phyloP scores from a whole-genome alignment of 2,797 vertebrate genomes.

The Brachyrhaphis roseni region DNA sequence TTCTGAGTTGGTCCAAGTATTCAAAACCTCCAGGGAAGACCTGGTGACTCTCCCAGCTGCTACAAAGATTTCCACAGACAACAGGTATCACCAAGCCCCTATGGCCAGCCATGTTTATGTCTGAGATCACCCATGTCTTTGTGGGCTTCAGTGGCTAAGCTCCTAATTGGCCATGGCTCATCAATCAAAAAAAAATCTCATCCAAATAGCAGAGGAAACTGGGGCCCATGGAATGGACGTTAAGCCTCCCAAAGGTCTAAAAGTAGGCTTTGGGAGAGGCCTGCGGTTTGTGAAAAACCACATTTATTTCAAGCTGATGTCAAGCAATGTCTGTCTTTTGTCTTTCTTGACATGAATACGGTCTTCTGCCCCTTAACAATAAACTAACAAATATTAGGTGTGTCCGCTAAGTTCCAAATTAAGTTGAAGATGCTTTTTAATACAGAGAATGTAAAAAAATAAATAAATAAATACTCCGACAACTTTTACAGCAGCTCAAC shows the following conservation, averaged over 20 bases:
- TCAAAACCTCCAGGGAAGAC: slow-evolving; percentile 48
- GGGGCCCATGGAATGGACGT: slow-evolving; percentile 66
- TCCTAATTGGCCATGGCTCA: slow-evolving; percentile 84
- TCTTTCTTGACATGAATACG: slow-evolving; percentile 46
- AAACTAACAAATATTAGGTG: slow-evolving; percentile 18
- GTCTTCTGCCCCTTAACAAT: slow-evolving; percentile 19
- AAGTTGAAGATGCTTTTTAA: slow-evolving; percentile 13
- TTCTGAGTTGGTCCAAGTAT: slow-evolving; percentile 58
- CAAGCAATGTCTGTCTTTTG: slow-evolving; percentile 67
- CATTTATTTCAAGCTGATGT: slow-evolving; percentile 63
- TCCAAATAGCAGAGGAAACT: slow-evolving; percentile 74
- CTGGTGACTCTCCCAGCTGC: slow-evolving; percentile 50
- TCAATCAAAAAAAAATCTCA: slow-evolving; percentile 78
- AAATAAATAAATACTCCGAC: slow-evolving; percentile 19
- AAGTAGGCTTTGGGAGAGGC: slow-evolving; percentile 68
- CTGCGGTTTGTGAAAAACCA: slow-evolving; percentile 72
- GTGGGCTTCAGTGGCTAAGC: slow-evolving; percentile 76
- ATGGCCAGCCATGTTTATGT: slow-evolving; percentile 76
- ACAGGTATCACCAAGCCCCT: slow-evolving; percentile 73
- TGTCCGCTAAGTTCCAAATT: slow-evolving; percentile 10
- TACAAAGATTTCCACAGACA: slow-evolving; percentile 44
- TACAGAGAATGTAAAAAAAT: background rate
- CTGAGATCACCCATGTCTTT: slow-evolving; percentile 72
- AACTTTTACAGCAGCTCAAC: slow-evolving; percentile 32
- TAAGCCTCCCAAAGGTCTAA: slow-evolving; percentile 67